A percentile compares a stretch with the other conserved stretches of the same genome.
Conservation (phyloP, 23 tunicate species). For the Ascidia mentula region DNA sequence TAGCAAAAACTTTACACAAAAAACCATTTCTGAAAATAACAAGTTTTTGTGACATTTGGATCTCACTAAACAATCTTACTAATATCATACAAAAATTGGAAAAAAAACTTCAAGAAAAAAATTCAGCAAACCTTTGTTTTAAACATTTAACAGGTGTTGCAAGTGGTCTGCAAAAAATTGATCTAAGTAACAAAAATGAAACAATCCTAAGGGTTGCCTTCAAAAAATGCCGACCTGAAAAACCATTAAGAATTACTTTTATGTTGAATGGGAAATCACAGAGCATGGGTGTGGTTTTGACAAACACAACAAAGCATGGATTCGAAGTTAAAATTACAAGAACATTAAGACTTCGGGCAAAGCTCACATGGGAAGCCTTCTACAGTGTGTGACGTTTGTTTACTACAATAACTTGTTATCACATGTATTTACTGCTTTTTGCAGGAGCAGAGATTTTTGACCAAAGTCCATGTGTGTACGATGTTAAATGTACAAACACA, state of each 20-base stretch:
- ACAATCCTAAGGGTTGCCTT: neutral
- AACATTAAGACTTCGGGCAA: neutral
- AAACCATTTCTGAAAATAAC: too few species aligned
- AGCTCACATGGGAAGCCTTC: neutral
- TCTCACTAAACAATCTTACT: too few species aligned
- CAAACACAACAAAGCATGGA: neutral
- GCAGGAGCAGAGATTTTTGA: neutral
- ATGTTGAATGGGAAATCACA: neutral
- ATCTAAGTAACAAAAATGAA: neutral
- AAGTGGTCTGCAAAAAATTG: neutral
- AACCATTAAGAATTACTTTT: neutral
- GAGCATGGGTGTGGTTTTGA: neutral
- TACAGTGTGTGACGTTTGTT: neutral
- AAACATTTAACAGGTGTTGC: neutral
- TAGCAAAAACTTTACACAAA: too few species aligned
- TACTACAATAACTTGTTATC: too few species aligned
- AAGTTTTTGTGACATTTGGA: too few species aligned
- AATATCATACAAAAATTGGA: too few species aligned
- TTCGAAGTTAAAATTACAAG: neutral
- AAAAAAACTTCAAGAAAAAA: too few species aligned
- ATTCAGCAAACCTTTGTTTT: too few species aligned
- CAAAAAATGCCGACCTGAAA: neutral
- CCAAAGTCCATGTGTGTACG: neutral
- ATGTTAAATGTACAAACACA: neutral
- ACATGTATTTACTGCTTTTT: too few species aligned